phyloP scores from a whole-genome alignment of 2,113 vertebrate genomes.

The Heloderma charlesbogerti region DNA sequence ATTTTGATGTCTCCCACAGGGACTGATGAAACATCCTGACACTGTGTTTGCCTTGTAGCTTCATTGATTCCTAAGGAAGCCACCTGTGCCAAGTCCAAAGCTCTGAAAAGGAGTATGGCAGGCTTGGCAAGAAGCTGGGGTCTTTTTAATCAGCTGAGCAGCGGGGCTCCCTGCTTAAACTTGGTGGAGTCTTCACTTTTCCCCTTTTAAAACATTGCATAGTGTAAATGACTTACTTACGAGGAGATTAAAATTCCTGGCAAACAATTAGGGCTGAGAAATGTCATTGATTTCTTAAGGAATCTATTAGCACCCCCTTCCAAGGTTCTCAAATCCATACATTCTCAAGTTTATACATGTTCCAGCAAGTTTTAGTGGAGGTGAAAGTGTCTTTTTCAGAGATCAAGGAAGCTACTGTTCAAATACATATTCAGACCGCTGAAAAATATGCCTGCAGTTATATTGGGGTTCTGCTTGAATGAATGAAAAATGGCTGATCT shows the following conservation, averaged over 20 bases:
- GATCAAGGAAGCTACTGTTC: background rate
- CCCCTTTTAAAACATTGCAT: background rate
- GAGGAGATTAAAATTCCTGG: background rate
- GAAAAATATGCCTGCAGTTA: background rate
- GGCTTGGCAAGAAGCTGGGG: background rate
- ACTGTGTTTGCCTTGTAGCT: background rate
- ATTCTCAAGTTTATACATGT: too few relatives aligned
- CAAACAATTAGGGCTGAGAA: background rate
- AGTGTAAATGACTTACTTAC: background rate
- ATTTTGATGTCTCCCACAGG: background rate
- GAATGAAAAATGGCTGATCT: too few relatives aligned
- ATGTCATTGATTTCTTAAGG: background rate
- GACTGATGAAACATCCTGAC: background rate
- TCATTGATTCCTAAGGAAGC: background rate
- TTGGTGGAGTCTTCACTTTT: background rate
- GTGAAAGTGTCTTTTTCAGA: background rate
- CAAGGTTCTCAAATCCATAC: background rate
- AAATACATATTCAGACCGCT: background rate
- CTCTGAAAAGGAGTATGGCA: background rate
- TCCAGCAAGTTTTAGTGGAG: background rate
- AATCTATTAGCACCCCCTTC: background rate
- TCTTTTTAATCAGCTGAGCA: background rate
- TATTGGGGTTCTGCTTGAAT: background rate
- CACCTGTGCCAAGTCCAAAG: background rate
- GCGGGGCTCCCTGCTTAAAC: background rate